Evolutionary conservation across 2,113 vertebrate species (phyloP), one percentile per base, ranked within the genome.

Genomic region (Xerus inauris): DNA sequence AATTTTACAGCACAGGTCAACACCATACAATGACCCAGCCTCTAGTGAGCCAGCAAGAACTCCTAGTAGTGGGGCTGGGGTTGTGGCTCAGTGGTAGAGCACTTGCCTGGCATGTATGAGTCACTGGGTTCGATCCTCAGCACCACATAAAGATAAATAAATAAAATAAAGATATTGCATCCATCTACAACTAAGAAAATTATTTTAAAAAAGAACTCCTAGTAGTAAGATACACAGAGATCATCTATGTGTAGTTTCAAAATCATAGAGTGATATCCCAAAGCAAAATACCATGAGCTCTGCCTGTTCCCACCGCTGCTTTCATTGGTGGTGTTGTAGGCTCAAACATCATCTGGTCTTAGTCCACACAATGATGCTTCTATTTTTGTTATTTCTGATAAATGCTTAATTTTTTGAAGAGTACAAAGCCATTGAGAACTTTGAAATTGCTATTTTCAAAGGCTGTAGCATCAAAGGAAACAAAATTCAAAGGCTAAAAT

Each of bases 401-500:
- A 91, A 30, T 69, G 22, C 22, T 82, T 95, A 72, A 81, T 54
- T 84, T 67, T 96, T 47, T 85, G 38, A 49, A 93, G 12, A 77
- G 24, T 65, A 57, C 22, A 83, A 67, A 93, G 57, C 5, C n/a
- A 84, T 2, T 6, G 16, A 91, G 51, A 88, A 77, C 32, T 77
- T 88, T 84, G n/a, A 94, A 87, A 92, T 16, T 26, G 10, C 5
- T 28, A 49, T 30, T 75, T 69, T 49, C 73, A 92, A 95, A 90
- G 9, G 30, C 28, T 80, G 87, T 77, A 10, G 77, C 54, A 45
- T 69, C 51, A 85, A 81, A 65, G 54, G 40, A 88, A 95, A 75
- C n/a, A 92, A 82, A 65, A 83, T 12, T 83, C 12, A 75, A 94
- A 91, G 57, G 17, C 59, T 69, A 17, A 62, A 62, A 47, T 26